Evolutionary conservation across 2,113 vertebrate species (phyloP), one percentile per base, ranked within the genome.

Genomic region (Albula goreensis): DNA sequence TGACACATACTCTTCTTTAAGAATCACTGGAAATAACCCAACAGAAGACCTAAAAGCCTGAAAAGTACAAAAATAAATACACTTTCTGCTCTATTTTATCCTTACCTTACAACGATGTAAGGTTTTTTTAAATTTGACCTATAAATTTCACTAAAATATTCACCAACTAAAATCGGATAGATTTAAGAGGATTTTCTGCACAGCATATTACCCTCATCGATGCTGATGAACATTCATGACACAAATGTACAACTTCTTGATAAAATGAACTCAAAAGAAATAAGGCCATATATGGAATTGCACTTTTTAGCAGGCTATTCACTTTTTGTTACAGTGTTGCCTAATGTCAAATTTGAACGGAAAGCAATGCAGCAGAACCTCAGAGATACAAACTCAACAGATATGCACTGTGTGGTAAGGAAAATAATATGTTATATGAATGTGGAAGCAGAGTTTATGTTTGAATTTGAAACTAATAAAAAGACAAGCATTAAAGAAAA

Each of bases 51-150:
- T 10, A 10, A 74, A 22, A 70, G 22, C 70, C 11, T 9, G 70
- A 74, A n/a, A 70, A 70, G 19, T 74, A 31, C 17, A 63, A 79
- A 85, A 85, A 85, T 85, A 85, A 85, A 85, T 85, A 80, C 8
- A 57, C 12, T 78, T 57, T 57, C 3, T 60, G 31, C 31, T 79
- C 15, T 50, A 79, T 25, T 25, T 56, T 49, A 50, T 84, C 66
- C 70, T 74, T 11, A 74, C 70, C n/a, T 17, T n/a, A 3, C 3
- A 31, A 3, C 8, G 9, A 31, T 7, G 5, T 74, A 74, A 74
- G n/a, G n/a, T 1, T 31, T 2, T 31, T 74, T 31, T 10, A 74
- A 17, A n/a, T 74, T 74, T 74, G 3, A 74, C n/a, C 19, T 4
- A 70, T 70, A 17, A n/a, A 4, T 9, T 31, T 31, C 3, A 15